These are phyloP conservation scores for Aethes cnicana DNA, from an alignment of 2,888 invertebrate genomes.

Conservation along the genomic window DNA sequence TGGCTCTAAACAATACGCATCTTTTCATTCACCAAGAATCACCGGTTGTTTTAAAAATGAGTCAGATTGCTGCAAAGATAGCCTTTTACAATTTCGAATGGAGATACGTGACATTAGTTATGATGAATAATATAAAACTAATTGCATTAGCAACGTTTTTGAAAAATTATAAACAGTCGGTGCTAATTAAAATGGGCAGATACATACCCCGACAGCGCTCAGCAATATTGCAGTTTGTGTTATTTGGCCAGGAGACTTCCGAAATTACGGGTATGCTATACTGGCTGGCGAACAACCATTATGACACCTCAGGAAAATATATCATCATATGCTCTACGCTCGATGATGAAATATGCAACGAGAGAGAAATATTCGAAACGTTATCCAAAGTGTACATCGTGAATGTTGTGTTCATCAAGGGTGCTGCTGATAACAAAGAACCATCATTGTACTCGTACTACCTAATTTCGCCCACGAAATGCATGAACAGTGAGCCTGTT, in stretches of 20 bases:
- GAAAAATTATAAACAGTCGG: constrained; percentile 44
- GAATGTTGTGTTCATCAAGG: constrained; percentile 51
- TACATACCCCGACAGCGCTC: constrained; percentile 37
- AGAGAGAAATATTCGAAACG: constrained; percentile 45
- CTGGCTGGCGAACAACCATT: constrained; percentile 45
- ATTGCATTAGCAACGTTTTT: constrained; percentile 50
- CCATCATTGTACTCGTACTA: constrained; percentile 44
- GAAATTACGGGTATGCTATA: constrained; percentile 45
- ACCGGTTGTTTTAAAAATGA: constrained; percentile 39
- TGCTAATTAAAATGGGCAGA: constrained; percentile 46
- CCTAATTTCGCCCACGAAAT: constrained; percentile 44
- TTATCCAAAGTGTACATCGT: constrained; percentile 42
- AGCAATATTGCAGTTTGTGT: constrained; percentile 46
- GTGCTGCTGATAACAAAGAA: constrained; percentile 33
- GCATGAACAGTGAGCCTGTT: constrained; percentile 45
- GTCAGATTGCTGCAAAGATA: constrained; percentile 54
- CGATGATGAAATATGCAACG: constrained; percentile 44
- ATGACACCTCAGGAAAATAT: constrained; percentile 52
- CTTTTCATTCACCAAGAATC: constrained; percentile 37
- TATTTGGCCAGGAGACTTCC: constrained; percentile 47
- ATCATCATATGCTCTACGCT: constrained; percentile 49
- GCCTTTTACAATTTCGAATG: constrained; percentile 58
- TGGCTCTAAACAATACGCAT: constrained; percentile 33
- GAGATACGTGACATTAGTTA: constrained; percentile 53
- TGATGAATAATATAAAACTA: constrained; percentile 44